Base-by-base conservation (phyloP, 2,113 vertebrate genomes). In the Archocentrus centrarchus region DNA sequence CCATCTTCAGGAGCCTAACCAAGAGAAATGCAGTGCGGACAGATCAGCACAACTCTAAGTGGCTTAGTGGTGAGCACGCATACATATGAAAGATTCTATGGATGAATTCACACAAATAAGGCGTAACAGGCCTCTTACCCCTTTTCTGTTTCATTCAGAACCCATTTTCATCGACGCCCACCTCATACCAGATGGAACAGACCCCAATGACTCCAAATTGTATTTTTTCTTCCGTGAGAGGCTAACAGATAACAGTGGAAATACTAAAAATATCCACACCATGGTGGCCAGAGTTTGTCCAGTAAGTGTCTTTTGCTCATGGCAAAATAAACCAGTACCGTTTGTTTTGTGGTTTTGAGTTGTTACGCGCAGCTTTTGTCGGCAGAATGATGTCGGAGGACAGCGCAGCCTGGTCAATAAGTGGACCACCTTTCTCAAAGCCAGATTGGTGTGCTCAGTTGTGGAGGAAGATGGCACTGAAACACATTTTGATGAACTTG, bases 31-130 rank as follows among this genome's bases (percentile, higher is more conserved):
- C 98, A 2, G 97, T 99, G 81, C 94, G 98, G 86, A 99, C 98
- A 0, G 98, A 99, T 91, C 98, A 99, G 79, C 98, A 99, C 93
- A 99, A 99, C 92, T 99, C 98, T 18, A 99, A 99, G 87, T 99
- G 98, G 98, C 96, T 99, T 7, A 99, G 98, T 86, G 98, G 98
- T 99, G 96, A 96, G 96, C 32, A 41, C 30, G 30, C 20, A 20
- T 6, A 60, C 62, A 44, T 22, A 10, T n/a, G 22, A 32, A 1
- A 55, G 68, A 27, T 35, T 55, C 27, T 55, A 30, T 35, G 18
- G n/a, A 53, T 73, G 68, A 32, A 55, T 53, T 73, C 17, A 73
- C 68, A 73, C 27, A 73, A 32, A 73, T 55, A 73, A 20, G 66
- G 20, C 55, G 41, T 57, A 6, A 55, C 24, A 62, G 1, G 4